Percentiles rank a stretch among this genome's conserved stretches.
phyloP scores from a whole-genome alignment of 1,140 invertebrate species.

The Lineus longissimus region DNA sequence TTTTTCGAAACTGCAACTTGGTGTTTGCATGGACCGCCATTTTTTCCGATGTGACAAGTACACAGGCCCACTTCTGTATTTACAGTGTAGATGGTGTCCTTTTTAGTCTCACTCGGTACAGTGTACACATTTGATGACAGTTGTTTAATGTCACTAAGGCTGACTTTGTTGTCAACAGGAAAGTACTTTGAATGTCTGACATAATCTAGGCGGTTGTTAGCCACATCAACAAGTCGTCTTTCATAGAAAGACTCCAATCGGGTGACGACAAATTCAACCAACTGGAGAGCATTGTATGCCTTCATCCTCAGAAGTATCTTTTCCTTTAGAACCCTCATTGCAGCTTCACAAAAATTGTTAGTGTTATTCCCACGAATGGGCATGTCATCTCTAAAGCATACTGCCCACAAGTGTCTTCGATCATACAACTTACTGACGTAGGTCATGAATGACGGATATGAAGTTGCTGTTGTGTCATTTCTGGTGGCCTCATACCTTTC shows the following conservation, averaged over 20 bases:
- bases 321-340: neutral
- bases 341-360: slow-evolving; percentile 1
- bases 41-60: neutral
- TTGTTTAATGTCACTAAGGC: neutral
- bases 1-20: neutral
- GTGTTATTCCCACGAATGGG: slow-evolving; percentile 1
- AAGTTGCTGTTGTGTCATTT: neutral
- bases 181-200: neutral
- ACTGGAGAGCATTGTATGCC: neutral
- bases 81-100: neutral
- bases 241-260: neutral
- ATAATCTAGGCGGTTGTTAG: neutral
- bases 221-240: neutral
- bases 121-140: neutral
- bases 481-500: neutral
- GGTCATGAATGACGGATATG: neutral
- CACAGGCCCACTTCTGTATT: neutral
- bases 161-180: neutral
- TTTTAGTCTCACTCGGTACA: neutral
- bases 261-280: neutral
- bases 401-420: neutral
- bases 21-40: neutral
- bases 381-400: neutral
- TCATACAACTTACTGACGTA: neutral
- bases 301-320: neutral